Percentiles rank a stretch among this genome's conserved stretches.
These are phyloP conservation scores for Eledone cirrhosa DNA, from an alignment of 2,888 invertebrate species.

Conservation along the genomic window DNA sequence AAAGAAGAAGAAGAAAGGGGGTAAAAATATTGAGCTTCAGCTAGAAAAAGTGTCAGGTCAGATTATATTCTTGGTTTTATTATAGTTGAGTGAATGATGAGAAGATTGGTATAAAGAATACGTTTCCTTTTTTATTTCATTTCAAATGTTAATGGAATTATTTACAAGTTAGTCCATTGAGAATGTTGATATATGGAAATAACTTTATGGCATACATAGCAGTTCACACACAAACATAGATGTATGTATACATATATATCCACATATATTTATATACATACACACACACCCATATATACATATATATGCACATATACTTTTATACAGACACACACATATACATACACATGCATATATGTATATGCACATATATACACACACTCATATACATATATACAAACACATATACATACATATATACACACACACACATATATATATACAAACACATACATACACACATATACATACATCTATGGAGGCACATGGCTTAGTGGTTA, in stretches of 20 bases:
- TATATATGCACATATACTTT: not conserved
- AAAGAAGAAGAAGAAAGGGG: no score
- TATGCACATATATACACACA: conserved; percentile 6
- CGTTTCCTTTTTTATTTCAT: no score
- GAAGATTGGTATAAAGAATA: no score
- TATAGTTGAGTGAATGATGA: no score
- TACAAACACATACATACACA: conserved; percentile 1
- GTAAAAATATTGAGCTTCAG: no score
- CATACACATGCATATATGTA: not conserved
- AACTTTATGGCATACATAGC: no score
- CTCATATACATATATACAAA: not conserved
- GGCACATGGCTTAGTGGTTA: no score
- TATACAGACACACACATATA: not conserved
- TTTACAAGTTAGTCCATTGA: no score
- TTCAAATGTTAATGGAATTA: not conserved
- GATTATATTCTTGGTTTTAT: no score
- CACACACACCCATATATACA: not conserved
- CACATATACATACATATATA: not conserved
- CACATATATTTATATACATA: not conserved
- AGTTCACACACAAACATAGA: not conserved
- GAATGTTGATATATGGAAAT: no score
- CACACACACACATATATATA: not conserved
- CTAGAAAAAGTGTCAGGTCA: no score
- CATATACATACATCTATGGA: conserved; percentile 1
- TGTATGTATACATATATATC: not conserved